These are phyloP conservation scores for Pristiophorus japonicus DNA, from an alignment of 2,113 vertebrate genomes.

Conservation along the genomic window DNA sequence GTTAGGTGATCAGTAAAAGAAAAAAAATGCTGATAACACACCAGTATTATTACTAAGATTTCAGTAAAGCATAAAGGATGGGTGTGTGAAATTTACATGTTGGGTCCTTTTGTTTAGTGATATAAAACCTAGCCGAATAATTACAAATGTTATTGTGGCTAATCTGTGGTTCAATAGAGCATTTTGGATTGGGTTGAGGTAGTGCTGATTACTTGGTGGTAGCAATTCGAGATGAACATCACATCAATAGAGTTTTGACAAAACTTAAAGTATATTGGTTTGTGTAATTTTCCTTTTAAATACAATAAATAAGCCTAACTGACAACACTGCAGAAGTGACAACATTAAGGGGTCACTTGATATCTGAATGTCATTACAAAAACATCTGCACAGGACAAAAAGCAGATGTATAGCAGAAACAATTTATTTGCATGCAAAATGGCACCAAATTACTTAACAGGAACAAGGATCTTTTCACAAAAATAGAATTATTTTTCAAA, in stretches of 20 bases:
- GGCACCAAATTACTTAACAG: neutral
- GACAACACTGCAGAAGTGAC: neutral
- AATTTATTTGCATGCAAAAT: neutral
- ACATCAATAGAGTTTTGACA: neutral
- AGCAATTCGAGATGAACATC: neutral
- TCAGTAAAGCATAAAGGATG: neutral
- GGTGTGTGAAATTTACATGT: neutral
- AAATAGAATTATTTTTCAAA: conserved; percentile 14
- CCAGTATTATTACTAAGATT: neutral
- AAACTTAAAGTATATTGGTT: neutral
- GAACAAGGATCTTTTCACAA: conserved; percentile 14
- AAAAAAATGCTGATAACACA: neutral
- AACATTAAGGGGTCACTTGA: neutral
- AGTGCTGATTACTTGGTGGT: neutral
- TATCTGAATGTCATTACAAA: neutral
- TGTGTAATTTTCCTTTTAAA: neutral
- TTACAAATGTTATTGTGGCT: neutral
- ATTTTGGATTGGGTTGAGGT: neutral
- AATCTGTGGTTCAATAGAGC: neutral
- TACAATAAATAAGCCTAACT: neutral
- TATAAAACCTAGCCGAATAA: neutral
- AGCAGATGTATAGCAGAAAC: neutral
- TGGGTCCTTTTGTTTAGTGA: neutral
- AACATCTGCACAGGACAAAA: neutral
- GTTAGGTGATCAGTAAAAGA: neutral